These are phyloP conservation scores for Agrilus biguttatus DNA, from an alignment of 2,888 invertebrate genomes.

Conservation along the genomic window DNA sequence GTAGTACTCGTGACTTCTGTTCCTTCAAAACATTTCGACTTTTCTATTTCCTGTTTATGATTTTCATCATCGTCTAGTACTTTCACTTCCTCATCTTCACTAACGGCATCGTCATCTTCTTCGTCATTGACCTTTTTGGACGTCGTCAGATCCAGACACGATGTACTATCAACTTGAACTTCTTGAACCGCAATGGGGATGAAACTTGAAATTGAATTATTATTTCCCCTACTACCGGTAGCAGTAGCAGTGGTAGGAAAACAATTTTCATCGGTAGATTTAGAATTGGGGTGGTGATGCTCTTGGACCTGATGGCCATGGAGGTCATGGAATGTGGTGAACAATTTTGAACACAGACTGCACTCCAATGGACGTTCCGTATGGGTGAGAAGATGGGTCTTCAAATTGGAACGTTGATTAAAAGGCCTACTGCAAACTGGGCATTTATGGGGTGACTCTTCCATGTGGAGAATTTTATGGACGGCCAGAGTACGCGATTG, in stretches of 20 bases:
- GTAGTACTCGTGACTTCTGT: conserved; percentile 5
- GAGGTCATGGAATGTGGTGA: conserved; percentile 22
- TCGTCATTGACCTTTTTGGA: conserved; percentile 7
- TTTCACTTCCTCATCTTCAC: conserved; percentile 10
- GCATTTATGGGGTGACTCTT: conserved; percentile 88
- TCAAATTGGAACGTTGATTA: conserved; percentile 84
- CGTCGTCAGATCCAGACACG: conserved; percentile 23
- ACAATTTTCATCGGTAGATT: conserved; percentile 6
- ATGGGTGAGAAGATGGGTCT: conserved; percentile 80
- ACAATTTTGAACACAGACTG: conserved; percentile 22
- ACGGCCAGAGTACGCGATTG: conserved; percentile 92
- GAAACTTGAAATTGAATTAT: neutral
- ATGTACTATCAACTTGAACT: conserved; percentile 7
- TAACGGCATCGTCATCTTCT: conserved; percentile 2
- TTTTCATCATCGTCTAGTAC: conserved; percentile 8
- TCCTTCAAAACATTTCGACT: conserved; percentile 7
- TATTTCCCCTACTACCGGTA: conserved; percentile 5
- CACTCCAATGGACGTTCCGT: conserved; percentile 44
- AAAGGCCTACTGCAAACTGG: conserved; percentile 78
- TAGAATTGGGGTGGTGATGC: conserved; percentile 9
- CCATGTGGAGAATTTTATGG: conserved; percentile 86
- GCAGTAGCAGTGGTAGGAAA: conserved; percentile 6
- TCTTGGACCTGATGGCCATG: conserved; percentile 24
- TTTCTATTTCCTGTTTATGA: conserved; percentile 18
- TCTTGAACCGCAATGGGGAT: conserved; percentile 9